These are phyloP conservation scores for Belonocnema kinseyi DNA, from an alignment of 1,140 invertebrate species.

Conservation along the genomic window DNA sequence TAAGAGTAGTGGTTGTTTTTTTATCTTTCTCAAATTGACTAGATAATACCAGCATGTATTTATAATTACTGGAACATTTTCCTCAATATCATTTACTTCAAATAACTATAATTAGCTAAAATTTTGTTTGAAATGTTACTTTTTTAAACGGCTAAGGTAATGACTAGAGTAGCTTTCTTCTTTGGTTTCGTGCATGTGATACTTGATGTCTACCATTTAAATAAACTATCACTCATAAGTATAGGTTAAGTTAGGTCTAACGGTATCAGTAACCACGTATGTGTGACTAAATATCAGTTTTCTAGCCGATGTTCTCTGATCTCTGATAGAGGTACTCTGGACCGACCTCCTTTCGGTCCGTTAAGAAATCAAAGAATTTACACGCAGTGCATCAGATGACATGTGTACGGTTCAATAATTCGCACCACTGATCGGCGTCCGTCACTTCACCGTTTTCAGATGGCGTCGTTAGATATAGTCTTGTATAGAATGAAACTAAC, in stretches of 20 bases:
- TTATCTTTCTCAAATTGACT: background rate
- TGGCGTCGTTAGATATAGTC: conserved; percentile 34
- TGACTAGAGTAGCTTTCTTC: conserved; percentile 1
- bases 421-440: conserved; percentile 40
- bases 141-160: background rate
- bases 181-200: background rate
- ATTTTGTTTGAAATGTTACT: background rate
- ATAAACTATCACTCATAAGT: conserved; percentile 30
- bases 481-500: conserved; percentile 40
- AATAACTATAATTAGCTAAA: background rate
- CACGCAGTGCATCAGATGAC: conserved; percentile 36
- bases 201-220: conserved; percentile 24
- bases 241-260: background rate
- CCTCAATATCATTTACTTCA: background rate
- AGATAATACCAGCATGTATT: too few relatives aligned
- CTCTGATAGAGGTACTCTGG: background rate
- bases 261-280: conserved; percentile 25
- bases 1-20: background rate
- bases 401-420: conserved; percentile 52
- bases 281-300: conserved; percentile 26
- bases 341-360: background rate
- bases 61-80: too few relatives aligned
- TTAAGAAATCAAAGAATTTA: conserved; percentile 13
- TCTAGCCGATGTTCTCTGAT: conserved; percentile 1
- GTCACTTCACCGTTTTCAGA: conserved; percentile 37